Base-by-base conservation (phyloP, 2,113 vertebrate species). In the Psilopsiagon aymara region DNA sequence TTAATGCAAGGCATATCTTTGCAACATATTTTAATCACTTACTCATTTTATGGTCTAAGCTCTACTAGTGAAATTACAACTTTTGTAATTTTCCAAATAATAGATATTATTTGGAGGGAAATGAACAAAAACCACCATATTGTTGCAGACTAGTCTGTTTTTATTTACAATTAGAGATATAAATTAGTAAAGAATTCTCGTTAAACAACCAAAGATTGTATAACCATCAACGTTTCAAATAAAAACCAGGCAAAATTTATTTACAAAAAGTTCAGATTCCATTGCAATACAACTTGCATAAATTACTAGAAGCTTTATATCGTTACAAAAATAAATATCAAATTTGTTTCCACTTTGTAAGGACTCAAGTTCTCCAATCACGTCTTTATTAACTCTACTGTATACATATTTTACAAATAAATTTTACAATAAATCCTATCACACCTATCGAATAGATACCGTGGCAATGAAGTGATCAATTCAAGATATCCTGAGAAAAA, bases 251-350 rank as follows among this genome's bases (percentile, higher is more conserved):
- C 98, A 98, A 99, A 97, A 98, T 99, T 98, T 99, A 99, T 99
- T 99, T 99, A 99, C 99, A 99, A 99, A 99, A 98, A 98, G 97
- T 98, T 98, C 98, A 98, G 97, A 98, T 99, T 98, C 96, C 98
- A 97, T 99, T 99, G 99, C 99, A 99, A 99, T 99, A 99, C 99
- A 99, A 99, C 99, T 99, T 99, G 99, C 99, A 99, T 99, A 99
- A 99, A 99, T 99, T 99, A 99, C 98, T 98, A 98, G 98, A 98
- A 99, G 99, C 98, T 99, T 98, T 98, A 98, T 99, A 97, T 99
- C 96, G 92, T 99, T 99, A 99, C 98, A 99, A 99, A 99, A 99
- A 99, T 99, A 99, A 99, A 99, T 99, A 99, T 99, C 99, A 99
- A 99, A 99, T 99, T 99, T 99, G 97, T 98, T 98, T 99, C 98